Evolutionary conservation across 2,797 vertebrate genomes (phyloP).

Genomic region (Avahi laniger): DNA sequence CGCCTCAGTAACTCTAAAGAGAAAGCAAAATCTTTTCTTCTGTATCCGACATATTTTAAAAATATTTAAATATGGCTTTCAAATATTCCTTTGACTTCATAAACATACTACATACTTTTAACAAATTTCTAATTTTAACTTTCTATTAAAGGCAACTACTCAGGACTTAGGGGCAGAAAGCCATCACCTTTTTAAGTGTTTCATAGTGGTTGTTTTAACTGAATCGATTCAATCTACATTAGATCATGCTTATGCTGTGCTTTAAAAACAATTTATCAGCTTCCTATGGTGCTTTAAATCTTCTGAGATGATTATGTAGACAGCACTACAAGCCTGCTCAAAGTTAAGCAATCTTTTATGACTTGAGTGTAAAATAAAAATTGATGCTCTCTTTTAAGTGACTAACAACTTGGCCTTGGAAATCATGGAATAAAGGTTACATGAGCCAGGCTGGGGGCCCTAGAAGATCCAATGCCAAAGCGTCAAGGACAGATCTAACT

Average conservation of each 20-base stretch:
- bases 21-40: slow-evolving; percentile 82
- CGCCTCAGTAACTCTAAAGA: slow-evolving; percentile 87
- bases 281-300: slow-evolving; percentile 12
- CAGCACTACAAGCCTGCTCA: not conserved
- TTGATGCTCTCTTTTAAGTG: not conserved
- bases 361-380: slow-evolving; percentile 38
- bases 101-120: slow-evolving; percentile 58
- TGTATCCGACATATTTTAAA: slow-evolving; percentile 78
- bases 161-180: not conserved
- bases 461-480: not conserved
- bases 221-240: slow-evolving; percentile 41
- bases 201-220: slow-evolving; percentile 36
- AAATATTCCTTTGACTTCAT: slow-evolving; percentile 64
- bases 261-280: slow-evolving; percentile 51
- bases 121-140: slow-evolving; percentile 49
- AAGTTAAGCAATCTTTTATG: slow-evolving; percentile 47
- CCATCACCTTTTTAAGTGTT: slow-evolving; percentile 44
- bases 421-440: not conserved
- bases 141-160: not conserved
- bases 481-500: not conserved
- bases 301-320: slow-evolving; percentile 42
- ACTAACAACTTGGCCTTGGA: not conserved
- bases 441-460: not conserved
- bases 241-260: not conserved
- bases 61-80: slow-evolving; percentile 83